Evolutionary conservation across 1,140 invertebrate genomes (phyloP), one percentile per base, ranked within the genome.

Genomic region (Zaprionus ghesquierei): DNA sequence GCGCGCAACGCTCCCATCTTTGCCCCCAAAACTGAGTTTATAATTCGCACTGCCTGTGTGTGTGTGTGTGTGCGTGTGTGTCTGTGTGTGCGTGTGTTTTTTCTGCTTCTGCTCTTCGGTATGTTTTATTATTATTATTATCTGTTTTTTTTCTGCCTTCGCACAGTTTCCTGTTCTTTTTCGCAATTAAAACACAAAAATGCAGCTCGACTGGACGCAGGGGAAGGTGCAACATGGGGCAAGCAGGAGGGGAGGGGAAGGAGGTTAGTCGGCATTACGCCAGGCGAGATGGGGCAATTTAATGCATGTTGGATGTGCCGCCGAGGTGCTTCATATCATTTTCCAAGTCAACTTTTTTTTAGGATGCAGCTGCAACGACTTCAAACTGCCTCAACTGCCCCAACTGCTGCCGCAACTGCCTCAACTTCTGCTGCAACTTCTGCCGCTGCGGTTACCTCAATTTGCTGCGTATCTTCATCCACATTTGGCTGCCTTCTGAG

Each of bases 111-210:
- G 56, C 38, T 50, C 20, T 33, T 58, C 18, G 33, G 23, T 27
- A 54, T 53, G 71, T 69, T 38, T 74, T 68, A 73, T 73, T 74
- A 74, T 69, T 49, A 25, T 54, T 54, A 54, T 54, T 54, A 54
- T 53, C 2, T 33, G 59, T 50, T 38, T 68, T 69, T 72, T 68
- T 69, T 62, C 64, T 41, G 6, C n/a, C n/a, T n/a, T n/a, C 50
- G 70, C 55, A 23, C 50, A 87, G 81, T 87, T 87, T 87, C 82
- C 82, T 87, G 84, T 87, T 89, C 84, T 89, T 87, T 87, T 87
- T 87, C 82, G 82, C 82, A 87, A 87, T 62, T 54, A 56, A 55
- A 27, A 44, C 63, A 64, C 71, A 87, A 87, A 87, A 87, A 87
- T 87, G 82, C 82, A 77, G 79, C 82, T 89, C 65, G 70, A 79